Evolutionary conservation across 2,888 invertebrate species (phyloP), one percentile per base, ranked within the genome.

Genomic region (Hydropsyche betteni): DNA sequence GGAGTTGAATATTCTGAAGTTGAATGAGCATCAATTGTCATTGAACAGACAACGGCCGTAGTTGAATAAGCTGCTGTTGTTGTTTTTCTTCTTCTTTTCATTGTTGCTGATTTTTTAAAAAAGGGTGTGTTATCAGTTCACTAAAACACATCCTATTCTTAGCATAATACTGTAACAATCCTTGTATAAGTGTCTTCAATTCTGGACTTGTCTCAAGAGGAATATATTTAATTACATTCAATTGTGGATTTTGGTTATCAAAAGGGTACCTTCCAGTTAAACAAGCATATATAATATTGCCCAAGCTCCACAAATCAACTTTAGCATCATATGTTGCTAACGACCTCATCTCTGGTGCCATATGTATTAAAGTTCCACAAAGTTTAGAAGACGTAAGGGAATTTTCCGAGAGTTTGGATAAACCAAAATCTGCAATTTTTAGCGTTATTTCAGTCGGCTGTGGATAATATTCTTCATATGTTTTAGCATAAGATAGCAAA

Each of bases 311-410:
- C 76, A 99, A 90, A 87, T 99, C 99, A 7, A 99, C 99, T 88
- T 99, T 99, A 74, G 98, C 98, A 86, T 98, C 98, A 84, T 99
- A 99, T 83, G 98, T 96, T 79, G 97, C 87, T 2, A 98, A 98
- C 98, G 99, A 99, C 82, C 99, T 99, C 74, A 99, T 98, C 89
- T 99, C 98, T 0, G 98, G 98, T 51, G 98, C 98, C 99, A 99
- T 99, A 84, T 99, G 99, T 99, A 99, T 99, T 12, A 99, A 99
- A 69, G 99, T 99, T 69, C 99, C 99, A 86, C 99, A 99, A 55
- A 99, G 89, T 50, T 99, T 99, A 78, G 98, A 99, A 74, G 99
- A 99, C 99, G 99, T 99, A 74, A 97, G 98, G 79, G 99, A 99
- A 84, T 99, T 99, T 86, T 96, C 94, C 68, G 99, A 89, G 86